Base-by-base conservation (phyloP, 2,113 vertebrate species). In the Xenotilapia longispinis region DNA sequence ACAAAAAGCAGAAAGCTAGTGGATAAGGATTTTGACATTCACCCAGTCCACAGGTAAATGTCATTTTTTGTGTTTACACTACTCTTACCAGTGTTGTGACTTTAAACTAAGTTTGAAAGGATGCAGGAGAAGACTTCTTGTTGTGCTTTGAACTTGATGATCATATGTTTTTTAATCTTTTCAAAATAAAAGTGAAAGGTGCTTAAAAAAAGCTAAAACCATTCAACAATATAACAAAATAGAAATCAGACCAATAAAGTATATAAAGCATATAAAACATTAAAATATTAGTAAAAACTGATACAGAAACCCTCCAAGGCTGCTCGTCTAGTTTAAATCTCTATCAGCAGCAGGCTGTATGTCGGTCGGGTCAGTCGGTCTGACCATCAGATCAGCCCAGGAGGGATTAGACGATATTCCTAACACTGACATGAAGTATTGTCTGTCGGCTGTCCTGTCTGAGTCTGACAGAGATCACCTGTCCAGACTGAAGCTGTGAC, bases 351-450 rank as follows among this genome's bases (percentile, higher is more conserved):
- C 70, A 78, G 42, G 26, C 42, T 15, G 9, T 28, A 26, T 45
- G 9, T 3, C 89, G 51, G 90, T 51, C 84, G 12, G 65, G 33
- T 84, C 68, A 51, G 83, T 85, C 63, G 15, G 40, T 78, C 79
- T 80, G 40, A 83, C 23, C 75, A 60, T 84, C 17, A 87, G 85
- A 84, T 89, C 68, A 88, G 90, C 12, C 78, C n/a, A 73, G 79
- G 86, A 8, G 42, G 88, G 95, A 96, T 96, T 96, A 96, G 84
- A 86, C 73, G 7, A 54, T 42, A 58, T 19, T 58, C 55, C 63
- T 80, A 80, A 21, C 36, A 42, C 14, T 2, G 81, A 51, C 78
- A 26, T 45, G 5, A 58, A 86, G 70, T 68, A 65, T 17, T 73
- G 82, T 87, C 81, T 55, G 47, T 84, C 83, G 85, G 33, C 70